These are phyloP conservation scores for Drosophila trapezifrons DNA, from an alignment of 1,140 invertebrate species.

Conservation along the genomic window DNA sequence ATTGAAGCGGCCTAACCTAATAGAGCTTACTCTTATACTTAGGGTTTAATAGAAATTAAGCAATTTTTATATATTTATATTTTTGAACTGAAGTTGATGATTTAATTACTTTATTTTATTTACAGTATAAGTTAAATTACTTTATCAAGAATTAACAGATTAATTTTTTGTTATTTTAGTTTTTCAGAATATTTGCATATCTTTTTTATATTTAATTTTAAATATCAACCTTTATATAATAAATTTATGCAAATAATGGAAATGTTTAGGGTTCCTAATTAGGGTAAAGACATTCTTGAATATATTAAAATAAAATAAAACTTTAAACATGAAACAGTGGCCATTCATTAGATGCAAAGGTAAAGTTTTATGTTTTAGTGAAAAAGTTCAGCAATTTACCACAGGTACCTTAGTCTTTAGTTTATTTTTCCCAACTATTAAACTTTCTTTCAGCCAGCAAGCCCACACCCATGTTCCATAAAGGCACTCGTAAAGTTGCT, in stretches of 20 bases:
- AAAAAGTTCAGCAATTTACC: neutral
- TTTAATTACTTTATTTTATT: too few relatives aligned
- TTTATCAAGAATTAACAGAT: too few relatives aligned
- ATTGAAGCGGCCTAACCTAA: too few relatives aligned
- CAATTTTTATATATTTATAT: too few relatives aligned
- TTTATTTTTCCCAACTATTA: constrained; percentile 2
- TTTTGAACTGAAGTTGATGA: too few relatives aligned
- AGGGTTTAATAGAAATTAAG: neutral
- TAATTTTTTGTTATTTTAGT: too few relatives aligned
- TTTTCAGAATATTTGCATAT: too few relatives aligned
- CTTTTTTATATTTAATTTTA: too few relatives aligned
- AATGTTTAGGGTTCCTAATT: neutral
- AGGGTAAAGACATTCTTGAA: neutral
- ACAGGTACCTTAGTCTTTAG: neutral
- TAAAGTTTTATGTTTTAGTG: constrained; percentile 7
- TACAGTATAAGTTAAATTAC: too few relatives aligned
- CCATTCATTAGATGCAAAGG: neutral
- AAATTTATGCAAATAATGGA: neutral
- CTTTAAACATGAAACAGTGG: neutral
- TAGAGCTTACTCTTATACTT: neutral
- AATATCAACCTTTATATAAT: too few relatives aligned
- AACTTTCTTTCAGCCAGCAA: neutral
- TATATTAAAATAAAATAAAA: constrained; percentile 1
- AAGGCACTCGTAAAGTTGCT: constrained; percentile 6
- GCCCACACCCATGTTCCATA: neutral